These are phyloP conservation scores for Drosophila asahinai DNA, from an alignment of 1,140 invertebrate genomes.

Conservation along the genomic window DNA sequence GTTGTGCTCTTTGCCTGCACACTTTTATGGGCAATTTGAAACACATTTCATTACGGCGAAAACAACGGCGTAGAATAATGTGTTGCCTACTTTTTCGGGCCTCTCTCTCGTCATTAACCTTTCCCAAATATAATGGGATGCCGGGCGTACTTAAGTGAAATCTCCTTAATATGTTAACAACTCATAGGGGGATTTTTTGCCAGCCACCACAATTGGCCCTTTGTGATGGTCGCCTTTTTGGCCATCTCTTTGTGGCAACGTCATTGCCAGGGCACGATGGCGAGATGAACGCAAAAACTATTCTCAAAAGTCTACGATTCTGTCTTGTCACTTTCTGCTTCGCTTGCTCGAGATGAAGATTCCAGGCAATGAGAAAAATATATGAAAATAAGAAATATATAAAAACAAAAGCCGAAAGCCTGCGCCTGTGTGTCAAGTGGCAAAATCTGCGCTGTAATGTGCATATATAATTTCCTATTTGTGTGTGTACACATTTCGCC, in stretches of 20 bases:
- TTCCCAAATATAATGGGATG: slow-evolving; percentile 28
- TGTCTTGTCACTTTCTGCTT: slow-evolving; percentile 48
- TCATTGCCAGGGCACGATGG: slow-evolving; percentile 9
- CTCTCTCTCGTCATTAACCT: slow-evolving; percentile 61
- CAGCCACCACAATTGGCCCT: slow-evolving; percentile 13
- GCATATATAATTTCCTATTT: slow-evolving; percentile 75
- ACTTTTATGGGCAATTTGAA: slow-evolving; percentile 75
- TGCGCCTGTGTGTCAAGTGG: slow-evolving; percentile 56
- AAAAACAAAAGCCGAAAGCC: slow-evolving; percentile 22
- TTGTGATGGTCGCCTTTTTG: slow-evolving; percentile 10
- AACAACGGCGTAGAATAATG: slow-evolving; percentile 41
- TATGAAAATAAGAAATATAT: neutral
- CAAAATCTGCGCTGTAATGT: slow-evolving; percentile 79
- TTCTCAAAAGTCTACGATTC: slow-evolving; percentile 23
- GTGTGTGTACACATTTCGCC: slow-evolving; percentile 18
- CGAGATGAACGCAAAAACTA: slow-evolving; percentile 32
- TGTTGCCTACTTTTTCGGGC: slow-evolving; percentile 61
- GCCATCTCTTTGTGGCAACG: slow-evolving; percentile 5
- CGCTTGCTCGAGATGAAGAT: slow-evolving; percentile 35
- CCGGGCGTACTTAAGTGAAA: slow-evolving; percentile 68
- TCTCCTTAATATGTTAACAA: slow-evolving; percentile 80
- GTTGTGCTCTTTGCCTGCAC: slow-evolving; percentile 34
- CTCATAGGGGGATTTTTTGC: slow-evolving; percentile 56
- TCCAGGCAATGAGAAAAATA: neutral
- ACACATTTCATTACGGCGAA: slow-evolving; percentile 65